Percentiles rank a stretch among this genome's conserved stretches.
These are phyloP conservation scores for Tragelaphus eurycerus DNA, from an alignment of 2,797 vertebrate species.

Conservation along the genomic window DNA sequence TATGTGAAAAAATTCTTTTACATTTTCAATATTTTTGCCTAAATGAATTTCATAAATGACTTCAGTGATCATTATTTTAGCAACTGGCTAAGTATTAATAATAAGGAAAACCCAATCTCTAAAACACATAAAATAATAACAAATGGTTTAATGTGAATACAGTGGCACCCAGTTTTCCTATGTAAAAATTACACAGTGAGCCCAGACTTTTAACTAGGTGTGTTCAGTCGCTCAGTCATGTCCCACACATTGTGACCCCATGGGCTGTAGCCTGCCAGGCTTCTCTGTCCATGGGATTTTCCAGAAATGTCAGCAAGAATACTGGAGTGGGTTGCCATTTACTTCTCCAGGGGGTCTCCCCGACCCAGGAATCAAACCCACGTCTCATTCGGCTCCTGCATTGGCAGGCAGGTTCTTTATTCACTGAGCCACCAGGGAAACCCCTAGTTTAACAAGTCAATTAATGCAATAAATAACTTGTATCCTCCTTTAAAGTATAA, in stretches of 20 bases:
- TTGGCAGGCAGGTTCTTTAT: background rate
- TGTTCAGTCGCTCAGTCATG: background rate
- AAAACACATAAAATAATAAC: conserved; percentile 40
- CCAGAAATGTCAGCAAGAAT: background rate
- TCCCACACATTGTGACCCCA: background rate
- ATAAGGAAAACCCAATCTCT: conserved; percentile 1
- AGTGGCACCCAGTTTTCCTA: conserved; percentile 29
- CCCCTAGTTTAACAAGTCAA: background rate
- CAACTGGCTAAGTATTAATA: background rate
- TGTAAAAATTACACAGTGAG: conserved; percentile 14
- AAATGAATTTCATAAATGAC: background rate
- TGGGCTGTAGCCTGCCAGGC: background rate
- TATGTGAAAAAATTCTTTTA: conserved; percentile 1
- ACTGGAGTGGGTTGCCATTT: background rate
- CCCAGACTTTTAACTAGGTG: conserved; percentile 19
- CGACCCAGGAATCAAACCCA: background rate
- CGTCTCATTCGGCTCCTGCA: background rate
- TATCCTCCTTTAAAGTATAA: background rate
- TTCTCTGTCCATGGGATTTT: background rate
- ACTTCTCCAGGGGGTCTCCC: background rate
- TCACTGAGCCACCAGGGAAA: background rate
- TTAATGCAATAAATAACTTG: background rate
- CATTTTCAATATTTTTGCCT: conserved; percentile 5
- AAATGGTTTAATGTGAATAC: conserved; percentile 24
- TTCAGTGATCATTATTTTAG: conserved; percentile 16